phyloP scores from a whole-genome alignment of 2,113 vertebrate species.

The Xenus cinereus region DNA sequence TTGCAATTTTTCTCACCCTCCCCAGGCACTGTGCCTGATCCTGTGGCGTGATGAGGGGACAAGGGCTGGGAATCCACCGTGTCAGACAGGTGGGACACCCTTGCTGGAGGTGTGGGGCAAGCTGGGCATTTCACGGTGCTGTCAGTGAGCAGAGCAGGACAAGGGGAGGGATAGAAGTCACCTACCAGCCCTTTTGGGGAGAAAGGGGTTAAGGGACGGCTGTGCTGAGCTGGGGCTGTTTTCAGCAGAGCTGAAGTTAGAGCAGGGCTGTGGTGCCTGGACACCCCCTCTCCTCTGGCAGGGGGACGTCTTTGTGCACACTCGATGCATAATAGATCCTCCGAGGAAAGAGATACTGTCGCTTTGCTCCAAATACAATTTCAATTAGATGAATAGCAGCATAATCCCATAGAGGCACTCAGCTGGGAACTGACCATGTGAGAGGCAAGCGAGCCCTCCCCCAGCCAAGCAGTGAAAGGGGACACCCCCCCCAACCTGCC shows the following conservation, averaged over 20 bases:
- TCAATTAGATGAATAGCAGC: slow-evolving; percentile 51
- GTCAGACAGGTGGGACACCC: neutral
- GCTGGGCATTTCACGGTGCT: neutral
- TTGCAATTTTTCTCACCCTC: neutral
- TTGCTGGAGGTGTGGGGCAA: neutral
- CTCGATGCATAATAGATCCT: slow-evolving; percentile 23
- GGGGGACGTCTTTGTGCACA: slow-evolving; percentile 13
- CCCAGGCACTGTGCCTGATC: neutral
- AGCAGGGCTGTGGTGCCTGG: neutral
- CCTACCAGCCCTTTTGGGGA: neutral
- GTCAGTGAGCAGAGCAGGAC: neutral
- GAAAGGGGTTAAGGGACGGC: neutral
- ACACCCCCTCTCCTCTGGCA: neutral
- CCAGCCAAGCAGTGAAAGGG: neutral
- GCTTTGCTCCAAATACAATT: slow-evolving; percentile 38
- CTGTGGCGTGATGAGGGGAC: rapidly evolving
- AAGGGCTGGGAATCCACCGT: rapidly evolving
- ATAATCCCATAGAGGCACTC: slow-evolving; percentile 46
- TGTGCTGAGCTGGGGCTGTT: neutral
- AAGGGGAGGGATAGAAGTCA: neutral
- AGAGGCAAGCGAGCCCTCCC: slow-evolving; percentile 24
- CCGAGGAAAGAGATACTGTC: slow-evolving; percentile 26
- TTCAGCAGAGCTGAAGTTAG: neutral
- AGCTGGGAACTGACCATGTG: slow-evolving; percentile 43
- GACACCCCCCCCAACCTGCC: neutral